A percentile compares a stretch with the other conserved stretches of the same genome.
These are phyloP conservation scores for Python bivittatus DNA, from an alignment of 2,113 vertebrate genomes.

Conservation along the genomic window DNA sequence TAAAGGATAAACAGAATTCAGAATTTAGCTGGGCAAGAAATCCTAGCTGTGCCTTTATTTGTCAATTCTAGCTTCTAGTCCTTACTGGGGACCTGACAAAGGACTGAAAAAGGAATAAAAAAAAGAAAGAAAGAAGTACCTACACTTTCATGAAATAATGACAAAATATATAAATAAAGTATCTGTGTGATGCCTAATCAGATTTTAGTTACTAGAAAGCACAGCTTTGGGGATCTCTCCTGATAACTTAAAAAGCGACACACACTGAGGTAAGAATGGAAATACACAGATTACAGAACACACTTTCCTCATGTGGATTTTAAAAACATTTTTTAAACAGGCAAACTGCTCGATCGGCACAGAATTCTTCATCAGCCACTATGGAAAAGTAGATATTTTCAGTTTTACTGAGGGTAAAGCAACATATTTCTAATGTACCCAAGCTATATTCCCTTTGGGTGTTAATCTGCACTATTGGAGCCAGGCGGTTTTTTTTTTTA, in stretches of 20 bases:
- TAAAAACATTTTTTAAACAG: background rate
- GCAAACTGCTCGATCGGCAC: background rate
- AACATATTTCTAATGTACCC: constrained; percentile 14
- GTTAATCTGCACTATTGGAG: constrained; percentile 32
- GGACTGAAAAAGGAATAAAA: background rate
- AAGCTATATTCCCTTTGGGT: constrained; percentile 12
- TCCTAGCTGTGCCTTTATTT: background rate
- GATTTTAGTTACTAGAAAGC: background rate
- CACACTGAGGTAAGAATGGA: background rate
- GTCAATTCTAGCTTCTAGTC: background rate
- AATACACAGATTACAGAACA: background rate
- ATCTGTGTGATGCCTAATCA: background rate
- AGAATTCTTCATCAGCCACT: background rate
- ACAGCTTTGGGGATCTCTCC: background rate
- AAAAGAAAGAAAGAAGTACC: background rate
- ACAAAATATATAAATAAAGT: background rate
- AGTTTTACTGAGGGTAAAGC: background rate
- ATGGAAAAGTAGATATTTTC: background rate
- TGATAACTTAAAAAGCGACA: background rate
- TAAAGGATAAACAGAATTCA: background rate
- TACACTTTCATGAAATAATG: background rate
- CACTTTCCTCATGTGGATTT: background rate
- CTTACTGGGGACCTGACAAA: background rate
- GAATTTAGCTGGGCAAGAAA: background rate
- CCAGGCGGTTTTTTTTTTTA: background rate